These are phyloP conservation scores for Hyperoplus lanceolatus DNA, from an alignment of 2,797 vertebrate genomes.

Conservation along the genomic window DNA sequence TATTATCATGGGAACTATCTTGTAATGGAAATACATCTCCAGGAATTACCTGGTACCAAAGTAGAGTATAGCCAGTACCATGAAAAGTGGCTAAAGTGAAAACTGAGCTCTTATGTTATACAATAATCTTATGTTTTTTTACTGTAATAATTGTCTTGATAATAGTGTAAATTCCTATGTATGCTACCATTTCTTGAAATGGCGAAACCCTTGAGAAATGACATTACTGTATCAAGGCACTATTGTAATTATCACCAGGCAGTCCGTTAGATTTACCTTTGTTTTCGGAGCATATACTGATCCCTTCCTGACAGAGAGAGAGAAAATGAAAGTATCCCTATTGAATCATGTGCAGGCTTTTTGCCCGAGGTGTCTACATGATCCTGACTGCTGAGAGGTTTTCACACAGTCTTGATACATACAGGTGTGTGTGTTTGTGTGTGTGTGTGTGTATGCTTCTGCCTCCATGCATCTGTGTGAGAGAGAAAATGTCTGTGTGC, in stretches of 20 bases:
- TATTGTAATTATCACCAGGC: slow-evolving; percentile 20
- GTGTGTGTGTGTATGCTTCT: slow-evolving; percentile 29
- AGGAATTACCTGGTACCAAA: too few species aligned
- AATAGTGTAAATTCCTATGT: not conserved
- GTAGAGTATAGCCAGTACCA: too few species aligned
- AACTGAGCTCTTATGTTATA: not conserved
- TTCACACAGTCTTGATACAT: slow-evolving; percentile 25
- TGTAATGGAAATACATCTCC: too few species aligned
- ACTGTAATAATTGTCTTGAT: not conserved
- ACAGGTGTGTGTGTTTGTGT: slow-evolving; percentile 29
- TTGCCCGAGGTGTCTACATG: slow-evolving; percentile 24
- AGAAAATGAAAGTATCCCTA: slow-evolving; percentile 18
- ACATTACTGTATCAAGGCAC: not conserved
- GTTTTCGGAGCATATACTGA: slow-evolving; percentile 28
- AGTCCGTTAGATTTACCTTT: slow-evolving; percentile 23
- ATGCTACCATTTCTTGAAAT: not conserved
- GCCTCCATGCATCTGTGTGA: slow-evolving; percentile 42
- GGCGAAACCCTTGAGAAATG: not conserved
- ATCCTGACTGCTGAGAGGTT: slow-evolving; percentile 18
- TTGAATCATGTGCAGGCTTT: slow-evolving; percentile 21
- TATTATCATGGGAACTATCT: too few species aligned
- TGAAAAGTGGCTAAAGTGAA: too few species aligned
- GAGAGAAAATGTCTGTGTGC: slow-evolving; percentile 21
- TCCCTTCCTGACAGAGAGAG: slow-evolving; percentile 24
- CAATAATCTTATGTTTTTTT: not conserved